Evolutionary conservation across 2,888 invertebrate species (phyloP).

Genomic region (Xestoiulus laeticollis): DNA sequence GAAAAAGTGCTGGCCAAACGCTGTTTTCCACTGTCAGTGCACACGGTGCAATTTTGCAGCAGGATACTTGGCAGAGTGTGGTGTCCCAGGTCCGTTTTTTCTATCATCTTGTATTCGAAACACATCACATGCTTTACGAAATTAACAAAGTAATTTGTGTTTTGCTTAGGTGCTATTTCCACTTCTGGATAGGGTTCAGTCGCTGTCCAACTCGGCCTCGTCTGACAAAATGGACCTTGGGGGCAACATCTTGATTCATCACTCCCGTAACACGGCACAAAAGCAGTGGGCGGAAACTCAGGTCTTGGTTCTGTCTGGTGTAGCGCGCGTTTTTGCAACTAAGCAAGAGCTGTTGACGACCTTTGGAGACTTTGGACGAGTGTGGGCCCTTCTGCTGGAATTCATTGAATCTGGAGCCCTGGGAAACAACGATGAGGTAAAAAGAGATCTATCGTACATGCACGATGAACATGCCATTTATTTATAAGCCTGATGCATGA

Average conservation of each 20-base stretch:
- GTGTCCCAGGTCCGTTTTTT: slow-evolving; percentile 79
- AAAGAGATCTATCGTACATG: neutral
- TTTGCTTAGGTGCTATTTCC: slow-evolving; percentile 84
- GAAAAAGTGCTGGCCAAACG: slow-evolving; percentile 97
- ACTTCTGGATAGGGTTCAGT: slow-evolving; percentile 88
- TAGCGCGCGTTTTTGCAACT: slow-evolving; percentile 92
- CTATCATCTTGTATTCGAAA: neutral
- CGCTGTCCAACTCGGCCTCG: slow-evolving; percentile 68
- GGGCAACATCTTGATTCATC: slow-evolving; percentile 95
- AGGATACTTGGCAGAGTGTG: slow-evolving; percentile 92
- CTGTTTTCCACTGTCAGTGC: slow-evolving; percentile 97
- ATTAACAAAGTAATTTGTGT: slow-evolving; percentile 47
- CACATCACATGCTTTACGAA: slow-evolving; percentile 50
- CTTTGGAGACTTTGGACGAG: slow-evolving; percentile 89
- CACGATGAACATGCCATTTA: too few relatives aligned
- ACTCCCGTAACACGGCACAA: slow-evolving; percentile 97
- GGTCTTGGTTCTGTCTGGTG: slow-evolving; percentile 88
- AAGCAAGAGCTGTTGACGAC: slow-evolving; percentile 79
- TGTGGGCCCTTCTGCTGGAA: slow-evolving; percentile 92
- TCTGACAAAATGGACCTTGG: slow-evolving; percentile 83
- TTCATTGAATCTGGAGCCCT: slow-evolving; percentile 93
- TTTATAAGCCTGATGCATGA: too few relatives aligned
- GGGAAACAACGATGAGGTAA: slow-evolving; percentile 89
- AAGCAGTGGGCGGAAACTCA: slow-evolving; percentile 99
- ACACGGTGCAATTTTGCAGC: slow-evolving; percentile 87